Evolutionary conservation across 2,797 vertebrate genomes (phyloP), one percentile per base, ranked within the genome.

Genomic region (Smutsia gigantea): DNA sequence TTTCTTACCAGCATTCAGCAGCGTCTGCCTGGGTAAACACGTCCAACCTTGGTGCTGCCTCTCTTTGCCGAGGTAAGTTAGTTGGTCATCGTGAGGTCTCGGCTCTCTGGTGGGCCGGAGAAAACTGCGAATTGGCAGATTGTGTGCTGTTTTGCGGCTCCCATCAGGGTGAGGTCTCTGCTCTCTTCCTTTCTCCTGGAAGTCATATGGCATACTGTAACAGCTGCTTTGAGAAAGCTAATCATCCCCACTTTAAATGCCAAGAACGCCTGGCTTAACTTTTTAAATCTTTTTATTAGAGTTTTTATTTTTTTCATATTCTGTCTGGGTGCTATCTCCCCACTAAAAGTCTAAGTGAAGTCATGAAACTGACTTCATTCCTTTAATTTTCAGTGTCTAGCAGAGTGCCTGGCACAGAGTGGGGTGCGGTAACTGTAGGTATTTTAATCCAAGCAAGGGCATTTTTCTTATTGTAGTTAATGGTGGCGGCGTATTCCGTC

Each of bases 401-500:
- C 61, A 87, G 46, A 92, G 39, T 81, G 7, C 31, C 59, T 84
- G 53, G 34, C 64, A 49, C 25, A 79, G 78, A 94, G 19, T 7
- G 23, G 25, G 14, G 19, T 61, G 51, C 85, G 57, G 25, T 69
- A 31, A 18, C 5, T 59, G 17, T 39, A 49, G 37, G 10, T 37
- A 63, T 74, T 89, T 88, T 93, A 81, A 74, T 81, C 34, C 57
- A 46, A 71, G 11, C 10, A n/a, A 92, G n/a, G 68, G 1, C 42
- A 46, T 75, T 81, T 93, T 93, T 89, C 51, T 88, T 78, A 13
- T 2, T 84, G 29, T 87, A 23, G 39, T 93, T 93, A 86, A 34
- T 59, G 31, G 10, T 61, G 37, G 9, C 34, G 85, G n/a, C 4
- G 11, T 83, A 31, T 87, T 84, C 71, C 51, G 0, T 87, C 49